These are phyloP conservation scores for Caenorhabditis wallacei DNA, from an alignment of 2,888 invertebrate species.

Conservation along the genomic window DNA sequence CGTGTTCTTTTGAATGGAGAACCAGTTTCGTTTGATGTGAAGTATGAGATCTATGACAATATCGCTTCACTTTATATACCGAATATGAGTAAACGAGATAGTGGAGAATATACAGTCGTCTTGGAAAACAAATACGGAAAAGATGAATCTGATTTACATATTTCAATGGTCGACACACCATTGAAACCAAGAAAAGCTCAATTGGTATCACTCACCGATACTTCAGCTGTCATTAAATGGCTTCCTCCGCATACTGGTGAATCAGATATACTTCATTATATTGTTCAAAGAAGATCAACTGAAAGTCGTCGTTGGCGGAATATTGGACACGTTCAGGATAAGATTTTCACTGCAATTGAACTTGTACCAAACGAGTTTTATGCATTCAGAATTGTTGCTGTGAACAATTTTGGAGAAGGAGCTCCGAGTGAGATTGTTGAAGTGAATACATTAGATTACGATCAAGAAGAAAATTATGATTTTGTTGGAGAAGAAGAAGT, in stretches of 20 bases:
- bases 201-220: conserved; percentile 59
- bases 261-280: conserved; percentile 60
- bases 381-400: conserved; percentile 72
- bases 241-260: conserved; percentile 69
- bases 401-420: conserved; percentile 70
- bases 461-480: conserved; percentile 54
- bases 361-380: conserved; percentile 74
- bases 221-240: conserved; percentile 67
- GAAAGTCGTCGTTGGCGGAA: conserved; percentile 74
- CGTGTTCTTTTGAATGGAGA: conserved; percentile 61
- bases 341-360: conserved; percentile 64
- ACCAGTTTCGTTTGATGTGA: conserved; percentile 56
- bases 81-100: conserved; percentile 63
- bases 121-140: conserved; percentile 71
- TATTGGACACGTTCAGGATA: conserved; percentile 57
- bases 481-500: conserved; percentile 60
- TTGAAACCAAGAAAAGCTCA: conserved; percentile 68
- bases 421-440: conserved; percentile 67
- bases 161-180: conserved; percentile 71
- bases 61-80: conserved; percentile 65
- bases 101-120: conserved; percentile 66
- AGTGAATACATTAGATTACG: conserved; percentile 64
- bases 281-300: conserved; percentile 70
- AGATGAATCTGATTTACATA: conserved; percentile 58
- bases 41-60: conserved; percentile 72